Conservation (phyloP, 2,888 invertebrate species). For the Scaptomyza polygonia region DNA sequence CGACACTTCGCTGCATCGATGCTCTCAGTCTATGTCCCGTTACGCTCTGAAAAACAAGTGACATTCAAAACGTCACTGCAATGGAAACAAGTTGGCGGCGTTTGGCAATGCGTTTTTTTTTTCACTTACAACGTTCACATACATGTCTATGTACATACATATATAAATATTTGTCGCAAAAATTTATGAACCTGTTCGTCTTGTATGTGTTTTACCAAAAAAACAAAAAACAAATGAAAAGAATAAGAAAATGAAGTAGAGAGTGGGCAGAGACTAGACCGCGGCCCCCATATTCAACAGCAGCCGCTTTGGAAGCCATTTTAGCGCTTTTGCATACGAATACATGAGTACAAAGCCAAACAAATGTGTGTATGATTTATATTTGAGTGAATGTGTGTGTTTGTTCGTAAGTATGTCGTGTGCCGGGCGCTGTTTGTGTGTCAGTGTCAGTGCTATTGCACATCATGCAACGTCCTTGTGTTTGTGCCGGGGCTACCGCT, state of each 20-base stretch:
- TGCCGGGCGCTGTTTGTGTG: conserved; percentile 56
- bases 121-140: conserved; percentile 1
- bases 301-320: conserved; percentile 63
- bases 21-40: conserved; percentile 33
- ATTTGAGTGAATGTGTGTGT: conserved; percentile 11
- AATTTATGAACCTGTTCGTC: conserved; percentile 72
- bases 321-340: conserved; percentile 50
- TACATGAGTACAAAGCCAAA: not conserved
- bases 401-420: conserved; percentile 20
- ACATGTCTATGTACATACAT: conserved; percentile 1
- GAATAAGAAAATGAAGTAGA: conserved; percentile 36
- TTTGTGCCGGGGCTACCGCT: conserved; percentile 38
- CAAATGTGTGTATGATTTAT: conserved; percentile 1
- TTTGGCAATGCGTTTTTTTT: conserved; percentile 30
- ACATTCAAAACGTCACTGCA: conserved; percentile 67
- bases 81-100: conserved; percentile 51
- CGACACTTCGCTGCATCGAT: conserved; percentile 43
- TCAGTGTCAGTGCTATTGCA: conserved; percentile 63
- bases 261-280: conserved; percentile 67
- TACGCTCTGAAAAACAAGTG: conserved; percentile 61
- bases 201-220: conserved; percentile 59
- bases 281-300: conserved; percentile 28
- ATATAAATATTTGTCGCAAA: conserved; percentile 59
- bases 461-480: conserved; percentile 66
- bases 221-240: conserved; percentile 20